Evolutionary conservation across 2,888 invertebrate genomes (phyloP).

Genomic region (Alloplasta piceator): DNA sequence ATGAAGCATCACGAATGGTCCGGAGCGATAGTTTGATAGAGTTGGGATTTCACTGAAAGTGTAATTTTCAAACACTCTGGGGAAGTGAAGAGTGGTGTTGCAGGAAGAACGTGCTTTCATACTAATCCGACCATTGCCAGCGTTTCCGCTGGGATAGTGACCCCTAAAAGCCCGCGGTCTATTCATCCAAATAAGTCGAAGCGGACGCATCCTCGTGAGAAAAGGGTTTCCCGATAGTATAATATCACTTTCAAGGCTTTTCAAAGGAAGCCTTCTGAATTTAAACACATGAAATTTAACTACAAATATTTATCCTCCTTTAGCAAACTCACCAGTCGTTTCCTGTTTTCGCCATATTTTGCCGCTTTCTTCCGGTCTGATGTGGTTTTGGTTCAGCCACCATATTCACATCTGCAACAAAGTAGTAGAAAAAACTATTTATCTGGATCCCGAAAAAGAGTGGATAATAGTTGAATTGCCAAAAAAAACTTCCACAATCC

Average conservation of each 20-base stretch:
- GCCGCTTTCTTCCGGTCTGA: constrained; percentile 88
- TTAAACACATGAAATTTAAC: too few relatives aligned
- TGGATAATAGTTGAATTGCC: too few relatives aligned
- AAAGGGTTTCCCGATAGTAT: constrained; percentile 11
- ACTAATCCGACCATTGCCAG: constrained; percentile 78
- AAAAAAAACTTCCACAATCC: too few relatives aligned
- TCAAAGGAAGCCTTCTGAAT: too few relatives aligned
- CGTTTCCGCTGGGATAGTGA: constrained; percentile 54
- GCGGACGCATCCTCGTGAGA: constrained; percentile 10
- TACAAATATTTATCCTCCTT: background rate
- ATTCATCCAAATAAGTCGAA: constrained; percentile 41
- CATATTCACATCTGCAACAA: constrained; percentile 89
- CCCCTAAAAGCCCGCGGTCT: background rate
- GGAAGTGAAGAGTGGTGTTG: constrained; percentile 80
- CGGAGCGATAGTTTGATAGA: constrained; percentile 35
- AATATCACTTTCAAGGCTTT: constrained; percentile 4
- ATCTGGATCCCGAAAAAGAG: too few relatives aligned
- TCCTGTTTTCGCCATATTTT: constrained; percentile 88
- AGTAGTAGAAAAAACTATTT: background rate
- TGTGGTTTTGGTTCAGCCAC: constrained; percentile 91
- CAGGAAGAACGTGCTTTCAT: constrained; percentile 75
- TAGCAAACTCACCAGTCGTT: constrained; percentile 86
- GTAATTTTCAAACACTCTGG: constrained; percentile 80
- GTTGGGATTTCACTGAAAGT: constrained; percentile 72
- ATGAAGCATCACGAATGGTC: constrained; percentile 1